Evolutionary conservation across 2,888 invertebrate species (phyloP).

Genomic region (Seira sanloemensis): DNA sequence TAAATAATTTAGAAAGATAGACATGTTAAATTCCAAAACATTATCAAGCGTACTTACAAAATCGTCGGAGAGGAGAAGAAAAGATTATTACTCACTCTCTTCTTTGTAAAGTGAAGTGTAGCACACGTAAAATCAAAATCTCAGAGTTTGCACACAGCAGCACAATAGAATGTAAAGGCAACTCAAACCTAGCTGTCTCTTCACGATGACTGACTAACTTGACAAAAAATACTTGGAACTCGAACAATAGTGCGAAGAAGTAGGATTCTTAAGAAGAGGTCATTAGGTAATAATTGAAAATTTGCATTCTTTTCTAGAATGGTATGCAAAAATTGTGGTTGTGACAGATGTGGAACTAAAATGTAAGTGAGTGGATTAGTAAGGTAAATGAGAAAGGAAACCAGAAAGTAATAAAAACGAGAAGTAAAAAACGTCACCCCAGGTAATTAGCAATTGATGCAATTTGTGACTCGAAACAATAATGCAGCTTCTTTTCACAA

Average conservation of each 20-base stretch:
- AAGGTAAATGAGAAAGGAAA: background rate
- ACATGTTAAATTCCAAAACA: too few species aligned
- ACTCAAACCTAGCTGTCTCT: background rate
- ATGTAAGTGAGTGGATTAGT: background rate
- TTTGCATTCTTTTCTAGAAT: constrained; percentile 41
- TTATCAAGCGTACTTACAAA: too few species aligned
- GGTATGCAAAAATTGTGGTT: constrained; percentile 28
- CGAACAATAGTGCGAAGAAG: constrained; percentile 51
- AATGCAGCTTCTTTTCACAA: background rate
- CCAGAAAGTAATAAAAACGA: background rate
- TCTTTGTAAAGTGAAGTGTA: too few species aligned
- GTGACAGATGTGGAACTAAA: background rate
- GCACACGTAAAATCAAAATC: too few species aligned
- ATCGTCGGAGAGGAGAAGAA: too few species aligned
- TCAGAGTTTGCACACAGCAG: too few species aligned
- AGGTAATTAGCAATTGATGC: background rate
- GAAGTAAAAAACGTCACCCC: background rate
- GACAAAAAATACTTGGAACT: constrained; percentile 39
- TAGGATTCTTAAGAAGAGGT: constrained; percentile 44
- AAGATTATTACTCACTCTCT: too few species aligned
- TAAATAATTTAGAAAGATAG: too few species aligned
- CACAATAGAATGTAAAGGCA: background rate
- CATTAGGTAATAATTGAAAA: constrained; percentile 55
- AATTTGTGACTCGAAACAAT: background rate
- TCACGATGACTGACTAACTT: background rate